Evolutionary conservation across 2,113 vertebrate species (phyloP), one percentile per base, ranked within the genome.

Genomic region (Parotia lawesii): DNA sequence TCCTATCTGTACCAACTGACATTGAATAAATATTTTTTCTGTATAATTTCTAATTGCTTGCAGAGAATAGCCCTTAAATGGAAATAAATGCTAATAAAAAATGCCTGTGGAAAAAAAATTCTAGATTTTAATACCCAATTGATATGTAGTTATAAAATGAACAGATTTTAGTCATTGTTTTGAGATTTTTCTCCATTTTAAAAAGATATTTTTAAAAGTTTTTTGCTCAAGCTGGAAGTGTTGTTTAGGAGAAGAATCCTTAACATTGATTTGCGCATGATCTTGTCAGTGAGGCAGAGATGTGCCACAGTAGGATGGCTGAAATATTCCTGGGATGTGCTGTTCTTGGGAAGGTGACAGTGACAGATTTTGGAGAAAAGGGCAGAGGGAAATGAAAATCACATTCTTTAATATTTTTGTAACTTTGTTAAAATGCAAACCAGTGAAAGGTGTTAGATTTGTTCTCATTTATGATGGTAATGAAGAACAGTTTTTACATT

Each of bases 241-340:
- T 33, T 45, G 2, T 60, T 69, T 54, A 47, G 47, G 29, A 50
- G 33, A 40, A 47, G 28, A 64, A 80, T 40, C 35, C 22, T 25
- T 16, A 38, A 21, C 3, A 8, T 2, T 44, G 29, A 22, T 66
- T 31, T 85, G 24, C 14, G 16, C 0, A 0, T 33, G 8, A 75
- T 19, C 22, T 57, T 50, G 14, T 48, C 7, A 5, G 21, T 48
- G 66, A 16, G 64, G 38, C 40, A 47, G 35, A 12, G 50, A 33
- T 42, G 58, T 80, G 22, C 22, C 15, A 2, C 51, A 18, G 25
- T 25, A 20, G 21, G 7, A 35, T 22, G 45, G 35, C 79, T 92
- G 62, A 67, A 74, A 33, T 67, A 60, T 44, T 87, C 28, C 58
- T 48, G 42, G 35, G 15, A 25, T 19, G 5, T 70, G 47, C 45